phyloP scores from a whole-genome alignment of 2,113 vertebrate genomes.

The Cebidichthys violaceus region DNA sequence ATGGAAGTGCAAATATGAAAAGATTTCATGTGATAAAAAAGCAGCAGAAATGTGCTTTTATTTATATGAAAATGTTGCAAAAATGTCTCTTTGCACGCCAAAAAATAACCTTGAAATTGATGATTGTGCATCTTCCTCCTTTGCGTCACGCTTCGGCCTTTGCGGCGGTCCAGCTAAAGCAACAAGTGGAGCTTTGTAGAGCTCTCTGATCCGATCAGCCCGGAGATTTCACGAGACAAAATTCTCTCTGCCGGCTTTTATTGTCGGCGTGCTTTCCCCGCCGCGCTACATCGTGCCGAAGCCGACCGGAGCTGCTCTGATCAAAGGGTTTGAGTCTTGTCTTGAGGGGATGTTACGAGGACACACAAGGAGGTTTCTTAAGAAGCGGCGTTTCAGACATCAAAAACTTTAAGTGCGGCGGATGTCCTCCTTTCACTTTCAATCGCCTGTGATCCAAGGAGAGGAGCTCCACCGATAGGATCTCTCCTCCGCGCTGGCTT shows the following conservation, averaged over 20 bases:
- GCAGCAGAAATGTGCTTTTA: neutral
- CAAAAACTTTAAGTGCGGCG: constrained; percentile 46
- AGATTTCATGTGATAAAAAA: neutral
- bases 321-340: constrained; percentile 57
- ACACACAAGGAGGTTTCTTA: constrained; percentile 35
- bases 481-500: constrained; percentile 32
- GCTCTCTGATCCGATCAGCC: constrained; percentile 36
- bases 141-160: too few species aligned
- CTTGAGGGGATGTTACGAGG: constrained; percentile 40
- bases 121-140: too few species aligned
- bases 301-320: constrained; percentile 42
- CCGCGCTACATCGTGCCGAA: constrained; percentile 16
- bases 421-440: constrained; percentile 59
- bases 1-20: too few species aligned
- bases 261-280: constrained; percentile 23
- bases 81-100: neutral
- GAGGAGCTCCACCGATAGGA: constrained; percentile 56
- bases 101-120: neutral
- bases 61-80: neutral
- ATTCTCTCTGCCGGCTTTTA: neutral
- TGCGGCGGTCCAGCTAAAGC: neutral
- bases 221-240: constrained; percentile 32
- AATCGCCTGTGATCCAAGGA: constrained; percentile 60
- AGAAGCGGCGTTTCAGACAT: constrained; percentile 53
- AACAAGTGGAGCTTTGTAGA: neutral